phyloP scores from a whole-genome alignment of 2,113 vertebrate species.

The Laticauda colubrina region DNA sequence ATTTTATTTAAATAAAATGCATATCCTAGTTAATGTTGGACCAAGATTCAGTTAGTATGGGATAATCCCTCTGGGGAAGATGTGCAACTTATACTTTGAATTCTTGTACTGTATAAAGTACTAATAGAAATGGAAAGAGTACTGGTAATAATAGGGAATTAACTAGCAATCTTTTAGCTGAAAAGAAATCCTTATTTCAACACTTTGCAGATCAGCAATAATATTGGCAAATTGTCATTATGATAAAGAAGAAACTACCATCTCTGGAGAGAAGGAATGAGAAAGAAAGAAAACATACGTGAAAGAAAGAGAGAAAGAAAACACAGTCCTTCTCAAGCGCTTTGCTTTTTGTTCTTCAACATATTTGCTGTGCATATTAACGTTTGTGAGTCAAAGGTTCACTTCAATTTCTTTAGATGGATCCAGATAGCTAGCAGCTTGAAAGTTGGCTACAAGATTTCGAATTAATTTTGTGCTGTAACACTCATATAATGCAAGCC shows the following conservation, averaged over 20 bases:
- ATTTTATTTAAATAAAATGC: background rate
- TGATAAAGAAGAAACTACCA: background rate
- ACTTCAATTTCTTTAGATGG: background rate
- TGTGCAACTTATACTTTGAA: background rate
- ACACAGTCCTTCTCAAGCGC: background rate
- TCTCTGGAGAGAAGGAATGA: background rate
- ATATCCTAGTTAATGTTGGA: background rate
- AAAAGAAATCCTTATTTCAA: background rate
- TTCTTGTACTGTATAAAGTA: background rate
- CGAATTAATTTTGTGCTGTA: background rate
- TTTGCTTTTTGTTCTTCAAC: background rate
- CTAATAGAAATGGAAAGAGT: background rate
- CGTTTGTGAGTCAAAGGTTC: background rate
- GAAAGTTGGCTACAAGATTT: background rate
- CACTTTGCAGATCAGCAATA: background rate
- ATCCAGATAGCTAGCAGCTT: background rate
- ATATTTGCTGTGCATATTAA: background rate
- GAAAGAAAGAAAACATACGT: background rate
- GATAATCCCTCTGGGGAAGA: background rate
- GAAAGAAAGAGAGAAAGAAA: background rate
- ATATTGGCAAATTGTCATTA: background rate
- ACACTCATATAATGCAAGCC: background rate
- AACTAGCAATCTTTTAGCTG: background rate
- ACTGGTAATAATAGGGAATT: background rate
- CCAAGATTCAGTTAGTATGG: background rate